Conservation (phyloP, 2,888 invertebrate species). For the Lasioglossum lativentre region DNA sequence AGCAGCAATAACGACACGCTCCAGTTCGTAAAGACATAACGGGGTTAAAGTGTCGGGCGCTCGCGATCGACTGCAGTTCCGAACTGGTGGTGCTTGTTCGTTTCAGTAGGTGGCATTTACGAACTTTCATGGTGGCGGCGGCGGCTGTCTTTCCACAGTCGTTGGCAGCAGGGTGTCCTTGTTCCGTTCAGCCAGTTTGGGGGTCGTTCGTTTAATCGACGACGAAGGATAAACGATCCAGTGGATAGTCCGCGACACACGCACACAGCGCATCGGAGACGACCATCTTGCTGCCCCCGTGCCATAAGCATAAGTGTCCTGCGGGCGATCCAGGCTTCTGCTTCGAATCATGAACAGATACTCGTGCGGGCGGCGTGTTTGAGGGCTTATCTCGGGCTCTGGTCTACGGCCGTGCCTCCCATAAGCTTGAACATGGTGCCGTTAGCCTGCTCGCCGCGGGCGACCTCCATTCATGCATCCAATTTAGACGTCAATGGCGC, state of each 20-base stretch:
- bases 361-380: slow-evolving; percentile 78
- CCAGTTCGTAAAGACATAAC: not conserved
- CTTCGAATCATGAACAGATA: slow-evolving; percentile 76
- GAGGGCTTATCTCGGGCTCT: slow-evolving; percentile 77
- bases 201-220: not conserved
- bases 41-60: not conserved
- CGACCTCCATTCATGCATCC: slow-evolving; percentile 74
- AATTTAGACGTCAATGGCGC: slow-evolving; percentile 77
- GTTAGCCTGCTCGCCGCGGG: slow-evolving; percentile 71
- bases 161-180: not conserved
- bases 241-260: not conserved
- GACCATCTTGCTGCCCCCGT: slow-evolving; percentile 39
- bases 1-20: not conserved
- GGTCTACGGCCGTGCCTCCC: slow-evolving; percentile 63
- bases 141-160: not conserved
- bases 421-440: slow-evolving; percentile 59
- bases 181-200: not conserved
- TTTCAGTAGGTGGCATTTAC: not conserved
- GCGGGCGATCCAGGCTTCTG: slow-evolving; percentile 74
- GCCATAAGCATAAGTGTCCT: slow-evolving; percentile 66
- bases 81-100: not conserved
- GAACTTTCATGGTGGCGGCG: not conserved
- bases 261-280: not conserved
- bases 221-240: slow-evolving; percentile 17
- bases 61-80: not conserved